Evolutionary conservation across 2,888 invertebrate genomes (phyloP), one percentile per base, ranked within the genome.

Genomic region (Melitaea athalia): DNA sequence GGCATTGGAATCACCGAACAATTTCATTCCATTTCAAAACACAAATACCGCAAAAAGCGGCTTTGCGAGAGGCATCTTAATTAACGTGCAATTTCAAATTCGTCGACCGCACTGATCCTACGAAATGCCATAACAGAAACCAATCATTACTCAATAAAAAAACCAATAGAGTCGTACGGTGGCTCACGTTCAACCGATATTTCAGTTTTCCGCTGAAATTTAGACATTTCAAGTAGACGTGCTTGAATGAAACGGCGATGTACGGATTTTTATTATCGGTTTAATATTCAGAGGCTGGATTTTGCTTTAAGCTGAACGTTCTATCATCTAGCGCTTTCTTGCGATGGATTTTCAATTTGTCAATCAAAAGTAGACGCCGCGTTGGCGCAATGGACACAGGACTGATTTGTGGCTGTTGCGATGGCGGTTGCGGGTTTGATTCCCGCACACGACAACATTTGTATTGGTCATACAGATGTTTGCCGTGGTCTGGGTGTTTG

Each of bases 131-230:
- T 65, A 68, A 52, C 57, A 57, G 57, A 57, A 38, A 42, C 63
- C 60, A 50, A 73, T 71, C 68, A 71, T 71, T 71, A 69, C 67
- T 64, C 67, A 64, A 72, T 68, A 72, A 76, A 79, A 81, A 79
- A 75, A 70, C 75, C 74, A 79, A 81, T 83, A 82, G 82, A 79
- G 77, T 74, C 73, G 70, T 72, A 74, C 70, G 63, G 43, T 31
- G 72, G 76, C 63, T 75, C 87, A 87, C 87, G 87, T 82, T 62
- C 59, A 0, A n/a, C 59, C 81, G 77, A 83, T 87, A 83, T 84
- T 79, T 87, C 83, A 82, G 83, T 78, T 83, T 85, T 86, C 79
- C 83, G 85, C 84, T 83, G 81, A 84, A 85, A 86, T 86, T 86
- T 82, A 82, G 83, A 85, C 83, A 81, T 85, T 85, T 81, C 81